Evolutionary conservation across 1,140 invertebrate species (phyloP).

Genomic region (Maniola jurtina): DNA sequence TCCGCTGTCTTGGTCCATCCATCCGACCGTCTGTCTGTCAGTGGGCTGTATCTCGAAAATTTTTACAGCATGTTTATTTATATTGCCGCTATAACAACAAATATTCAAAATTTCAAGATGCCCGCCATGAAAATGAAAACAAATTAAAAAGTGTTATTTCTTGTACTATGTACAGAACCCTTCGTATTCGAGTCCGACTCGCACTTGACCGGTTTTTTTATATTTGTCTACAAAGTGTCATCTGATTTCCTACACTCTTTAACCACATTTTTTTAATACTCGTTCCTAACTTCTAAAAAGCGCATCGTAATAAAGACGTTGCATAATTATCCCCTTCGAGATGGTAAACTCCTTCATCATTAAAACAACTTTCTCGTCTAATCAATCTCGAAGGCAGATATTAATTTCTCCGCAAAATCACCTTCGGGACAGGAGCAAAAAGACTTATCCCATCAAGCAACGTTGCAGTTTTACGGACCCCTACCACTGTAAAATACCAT

Average conservation of each 20-base stretch:
- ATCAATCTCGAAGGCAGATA: slow-evolving; percentile 58
- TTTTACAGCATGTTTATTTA: too few relatives aligned
- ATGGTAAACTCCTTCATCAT: slow-evolving; percentile 24
- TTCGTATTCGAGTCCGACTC: too few relatives aligned
- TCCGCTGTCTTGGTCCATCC: too few relatives aligned
- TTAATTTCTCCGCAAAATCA: slow-evolving; percentile 69
- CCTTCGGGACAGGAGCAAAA: slow-evolving; percentile 59
- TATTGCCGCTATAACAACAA: too few relatives aligned
- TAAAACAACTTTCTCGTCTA: slow-evolving; percentile 51
- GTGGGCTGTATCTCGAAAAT: too few relatives aligned
- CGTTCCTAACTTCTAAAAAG: not conserved
- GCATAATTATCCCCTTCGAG: slow-evolving; percentile 21
- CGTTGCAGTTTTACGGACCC: slow-evolving; percentile 60
- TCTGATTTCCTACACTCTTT: too few relatives aligned
- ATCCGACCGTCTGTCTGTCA: too few relatives aligned
- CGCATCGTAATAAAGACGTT: slow-evolving; percentile 10
- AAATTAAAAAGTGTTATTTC: too few relatives aligned
- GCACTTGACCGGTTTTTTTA: too few relatives aligned
- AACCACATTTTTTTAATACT: not conserved
- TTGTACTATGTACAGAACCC: too few relatives aligned
- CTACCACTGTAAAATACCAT: slow-evolving; percentile 40
- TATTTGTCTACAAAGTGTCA: not conserved
- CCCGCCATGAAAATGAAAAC: too few relatives aligned
- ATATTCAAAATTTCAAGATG: too few relatives aligned
- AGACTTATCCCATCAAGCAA: slow-evolving; percentile 65